Evolutionary conservation across 2,113 vertebrate genomes (phyloP), one percentile per base, ranked within the genome.

Genomic region (Pica pica): DNA sequence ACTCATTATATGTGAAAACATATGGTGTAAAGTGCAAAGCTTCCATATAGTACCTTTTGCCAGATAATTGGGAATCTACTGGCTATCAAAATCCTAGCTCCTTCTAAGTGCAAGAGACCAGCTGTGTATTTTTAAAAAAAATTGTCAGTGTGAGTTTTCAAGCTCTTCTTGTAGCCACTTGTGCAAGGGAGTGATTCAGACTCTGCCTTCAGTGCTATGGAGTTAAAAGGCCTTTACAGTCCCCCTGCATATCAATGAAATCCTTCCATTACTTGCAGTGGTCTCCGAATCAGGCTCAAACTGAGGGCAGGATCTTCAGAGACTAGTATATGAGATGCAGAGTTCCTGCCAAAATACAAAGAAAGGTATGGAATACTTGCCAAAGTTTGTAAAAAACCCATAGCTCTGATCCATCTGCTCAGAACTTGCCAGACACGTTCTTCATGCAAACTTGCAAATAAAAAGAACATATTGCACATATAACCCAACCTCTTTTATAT

Each of bases 371-470:
- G 83, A 94, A 56, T 71, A 78, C 89, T 97, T 95, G 96, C 95
- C 96, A 96, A 92, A 90, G 76, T 93, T 83, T 30, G 24, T 83
- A 90, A 89, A 93, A 97, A 87, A 31, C 4, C 55, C 88, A 87
- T 49, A 94, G 93, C 61, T 16, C 86, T 91, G 96, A 97, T 97
- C 92, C 79, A 81, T 96, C 94, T 96, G 87, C 92, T 96, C 79
- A 68, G 87, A 97, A 96, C 92, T 91, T 96, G 97, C 97, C 97
- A 97, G 94, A 89, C 97, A 97, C 96, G 90, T 97, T 97, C 94
- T 93, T 96, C 96, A 97, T 93, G 95, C 92, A 97, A 97, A 93
- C 89, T 95, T 86, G 70, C 94, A 97, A 96, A 97, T 96, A 97
- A 95, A 95, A 94, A 90, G 93, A 95, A 97, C 93, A 93, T 95